A percentile compares a stretch with the other conserved stretches of the same genome.
These are phyloP conservation scores for Anastrepha ludens DNA, from an alignment of 1,140 invertebrate species.

Conservation along the genomic window DNA sequence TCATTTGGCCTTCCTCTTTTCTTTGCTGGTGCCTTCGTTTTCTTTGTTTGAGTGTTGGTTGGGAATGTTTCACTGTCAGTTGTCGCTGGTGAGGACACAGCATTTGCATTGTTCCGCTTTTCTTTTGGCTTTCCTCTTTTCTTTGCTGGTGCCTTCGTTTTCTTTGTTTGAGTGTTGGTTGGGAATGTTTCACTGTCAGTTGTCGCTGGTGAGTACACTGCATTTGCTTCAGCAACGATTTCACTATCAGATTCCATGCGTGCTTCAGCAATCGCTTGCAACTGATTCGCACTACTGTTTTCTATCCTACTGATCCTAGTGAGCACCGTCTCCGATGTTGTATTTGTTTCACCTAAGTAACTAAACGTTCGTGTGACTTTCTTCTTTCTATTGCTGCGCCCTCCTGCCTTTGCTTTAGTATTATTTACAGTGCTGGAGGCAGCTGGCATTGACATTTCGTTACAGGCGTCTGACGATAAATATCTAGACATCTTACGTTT, in stretches of 20 bases:
- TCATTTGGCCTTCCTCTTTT: not conserved
- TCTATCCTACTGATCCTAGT: no score
- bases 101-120: not conserved
- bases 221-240: not conserved
- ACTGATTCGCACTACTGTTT: not conserved
- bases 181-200: not conserved
- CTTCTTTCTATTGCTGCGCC: not conserved
- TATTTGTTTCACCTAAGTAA: conserved; percentile 25
- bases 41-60: no score
- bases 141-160: not conserved
- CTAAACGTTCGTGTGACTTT: not conserved
- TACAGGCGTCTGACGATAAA: not conserved
- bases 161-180: not conserved
- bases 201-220: not conserved
- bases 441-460: not conserved
- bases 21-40: not conserved
- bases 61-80: no score
- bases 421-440: not conserved
- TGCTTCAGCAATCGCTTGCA: not conserved
- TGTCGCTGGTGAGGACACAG: not conserved
- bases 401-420: not conserved
- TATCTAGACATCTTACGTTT: not conserved
- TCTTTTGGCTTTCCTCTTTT: not conserved
- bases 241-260: not conserved
- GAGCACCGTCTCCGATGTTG: not conserved